Percentiles rank a stretch among this genome's conserved stretches.
These are phyloP conservation scores for Neopelma chrysocephalum DNA, from an alignment of 2,797 vertebrate genomes.

Conservation along the genomic window DNA sequence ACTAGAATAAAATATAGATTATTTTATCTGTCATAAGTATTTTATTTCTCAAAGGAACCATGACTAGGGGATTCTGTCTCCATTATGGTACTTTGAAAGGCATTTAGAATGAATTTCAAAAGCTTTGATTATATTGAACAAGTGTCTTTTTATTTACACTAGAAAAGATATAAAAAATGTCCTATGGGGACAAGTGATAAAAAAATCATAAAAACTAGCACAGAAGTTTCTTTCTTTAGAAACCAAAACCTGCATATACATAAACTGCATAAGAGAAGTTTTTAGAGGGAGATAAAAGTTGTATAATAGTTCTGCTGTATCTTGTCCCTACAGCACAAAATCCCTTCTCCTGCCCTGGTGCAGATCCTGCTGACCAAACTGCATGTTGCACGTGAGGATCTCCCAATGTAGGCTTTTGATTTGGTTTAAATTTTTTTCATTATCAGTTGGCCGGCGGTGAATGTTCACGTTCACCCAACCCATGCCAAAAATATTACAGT, in stretches of 20 bases:
- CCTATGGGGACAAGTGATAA: background rate
- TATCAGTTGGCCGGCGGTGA: background rate
- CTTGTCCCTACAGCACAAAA: background rate
- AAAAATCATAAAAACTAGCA: background rate
- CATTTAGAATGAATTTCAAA: background rate
- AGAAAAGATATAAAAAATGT: background rate
- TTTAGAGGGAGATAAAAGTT: background rate
- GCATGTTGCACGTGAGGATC: background rate
- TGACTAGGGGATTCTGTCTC: background rate
- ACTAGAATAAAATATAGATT: background rate
- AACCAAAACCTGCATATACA: background rate
- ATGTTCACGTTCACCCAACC: background rate
- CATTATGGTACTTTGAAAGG: background rate
- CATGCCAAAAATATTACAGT: background rate
- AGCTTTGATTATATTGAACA: background rate
- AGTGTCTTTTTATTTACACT: background rate
- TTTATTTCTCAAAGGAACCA: background rate
- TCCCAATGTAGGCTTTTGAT: background rate
- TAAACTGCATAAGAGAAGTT: fast-evolving
- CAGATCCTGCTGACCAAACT: background rate
- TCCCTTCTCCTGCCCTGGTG: background rate
- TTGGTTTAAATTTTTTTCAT: background rate
- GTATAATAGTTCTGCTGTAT: background rate
- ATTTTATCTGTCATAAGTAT: background rate
- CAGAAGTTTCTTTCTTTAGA: background rate